Conservation (phyloP, 2,113 vertebrate genomes). For the Mormyrus iriodes region DNA sequence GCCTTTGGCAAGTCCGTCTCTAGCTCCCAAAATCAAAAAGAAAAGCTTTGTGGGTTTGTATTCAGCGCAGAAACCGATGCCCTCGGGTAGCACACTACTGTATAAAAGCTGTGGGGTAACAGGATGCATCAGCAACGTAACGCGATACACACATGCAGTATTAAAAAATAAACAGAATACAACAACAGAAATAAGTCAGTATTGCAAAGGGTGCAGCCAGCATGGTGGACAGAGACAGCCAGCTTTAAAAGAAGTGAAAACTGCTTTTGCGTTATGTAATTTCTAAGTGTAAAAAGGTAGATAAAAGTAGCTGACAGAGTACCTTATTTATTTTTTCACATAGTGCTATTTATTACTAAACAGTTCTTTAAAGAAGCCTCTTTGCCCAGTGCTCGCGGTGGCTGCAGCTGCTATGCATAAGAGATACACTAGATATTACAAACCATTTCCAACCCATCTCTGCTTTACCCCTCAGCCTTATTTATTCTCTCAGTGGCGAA, state of each 20-base stretch:
- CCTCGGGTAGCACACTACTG: neutral
- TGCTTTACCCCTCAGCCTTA: conserved; percentile 56
- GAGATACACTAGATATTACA: conserved; percentile 35
- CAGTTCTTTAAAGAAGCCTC: conserved; percentile 49
- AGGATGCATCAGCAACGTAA: neutral
- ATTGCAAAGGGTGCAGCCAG: conserved; percentile 45
- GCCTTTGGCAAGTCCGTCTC: neutral
- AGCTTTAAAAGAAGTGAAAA: conserved; percentile 51
- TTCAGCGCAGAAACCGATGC: neutral
- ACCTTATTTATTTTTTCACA: conserved; percentile 77
- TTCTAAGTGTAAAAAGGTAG: conserved; percentile 57
- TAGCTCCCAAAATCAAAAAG: neutral
- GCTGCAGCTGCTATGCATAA: conserved; percentile 68
- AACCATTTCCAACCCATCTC: conserved; percentile 57
- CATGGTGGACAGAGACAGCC: conserved; percentile 42
- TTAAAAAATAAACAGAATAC: conserved; percentile 15
- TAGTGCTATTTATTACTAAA: conserved; percentile 76
- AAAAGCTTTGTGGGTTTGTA: neutral
- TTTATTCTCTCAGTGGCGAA: conserved; percentile 63
- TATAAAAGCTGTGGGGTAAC: neutral
- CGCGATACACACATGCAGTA: neutral
- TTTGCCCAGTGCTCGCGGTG: conserved; percentile 49
- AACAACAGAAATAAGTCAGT: conserved; percentile 34
- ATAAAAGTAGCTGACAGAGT: conserved; percentile 58
- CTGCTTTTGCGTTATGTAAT: conserved; percentile 48